Evolutionary conservation across 2,888 invertebrate species (phyloP).

Genomic region (Penaeus monodon): DNA sequence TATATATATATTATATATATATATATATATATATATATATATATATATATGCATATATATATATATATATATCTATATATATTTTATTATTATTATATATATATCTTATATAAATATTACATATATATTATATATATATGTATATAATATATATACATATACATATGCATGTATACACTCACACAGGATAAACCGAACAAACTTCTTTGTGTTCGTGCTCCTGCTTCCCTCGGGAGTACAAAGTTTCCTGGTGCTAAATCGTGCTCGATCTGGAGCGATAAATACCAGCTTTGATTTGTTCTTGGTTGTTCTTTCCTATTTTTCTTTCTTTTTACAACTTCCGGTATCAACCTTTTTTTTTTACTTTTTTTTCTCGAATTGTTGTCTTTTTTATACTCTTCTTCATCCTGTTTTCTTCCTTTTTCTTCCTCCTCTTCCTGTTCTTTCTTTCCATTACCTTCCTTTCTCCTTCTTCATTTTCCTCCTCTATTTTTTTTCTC

Average conservation of each 20-base stretch:
- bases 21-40: too few relatives aligned
- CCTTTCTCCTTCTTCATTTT: neutral
- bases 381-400: neutral
- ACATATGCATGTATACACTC: neutral
- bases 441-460: neutral
- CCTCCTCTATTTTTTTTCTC: neutral
- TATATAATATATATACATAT: neutral
- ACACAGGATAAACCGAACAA: too few relatives aligned
- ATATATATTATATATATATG: slow-evolving; percentile 8
- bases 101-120: neutral
- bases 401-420: neutral
- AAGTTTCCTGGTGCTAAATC: too few relatives aligned
- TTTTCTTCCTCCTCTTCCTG: neutral
- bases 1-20: neutral
- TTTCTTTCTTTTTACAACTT: neutral
- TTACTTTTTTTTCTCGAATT: neutral
- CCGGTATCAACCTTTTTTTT: neutral
- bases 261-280: too few relatives aligned
- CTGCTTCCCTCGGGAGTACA: too few relatives aligned
- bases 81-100: too few relatives aligned
- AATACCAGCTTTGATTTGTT: neutral
- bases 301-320: neutral
- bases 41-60: too few relatives aligned
- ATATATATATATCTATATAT: too few relatives aligned
- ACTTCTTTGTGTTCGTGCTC: neutral